Base-by-base conservation (phyloP, 2,797 vertebrate genomes). In the Pogonophryne albipinna region DNA sequence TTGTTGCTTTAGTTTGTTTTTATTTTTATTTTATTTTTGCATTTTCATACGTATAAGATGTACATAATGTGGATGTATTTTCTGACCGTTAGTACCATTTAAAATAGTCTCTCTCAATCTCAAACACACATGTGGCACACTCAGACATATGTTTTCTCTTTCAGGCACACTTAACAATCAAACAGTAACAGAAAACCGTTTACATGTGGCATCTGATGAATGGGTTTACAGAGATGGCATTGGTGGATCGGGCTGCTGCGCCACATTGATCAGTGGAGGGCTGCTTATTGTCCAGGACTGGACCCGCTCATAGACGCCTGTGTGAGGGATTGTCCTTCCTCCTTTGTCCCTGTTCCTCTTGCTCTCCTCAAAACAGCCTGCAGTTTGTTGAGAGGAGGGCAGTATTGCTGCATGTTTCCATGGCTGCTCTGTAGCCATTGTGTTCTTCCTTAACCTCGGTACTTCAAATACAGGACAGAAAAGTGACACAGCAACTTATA, bases 381-480 rank as follows among this genome's bases (percentile, higher is more conserved):
- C 59, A 9, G 79, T 46, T 15, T 8, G 17, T 12, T n/a, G 60
- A 75, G 85, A 77, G 79, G 83, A 86, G 83, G 77, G 70, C 79
- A 73, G 86, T 91, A 90, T 90, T 90, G 92, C 89, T 91, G 82
- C 79, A 82, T 80, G 82, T 74, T 60, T 87, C 80, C 74, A 77
- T 78, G 84, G 88, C 85, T 71, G 79, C 85, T 78, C 82, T 10
- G 19, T 58, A 76, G 76, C 85, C 80, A 71, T 61, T 20, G 66
- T 92, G 89, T 90, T 90, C 89, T 92, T 92, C 51, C 64, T 79
- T 92, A 80, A 88, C 84, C 85, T 86, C 80, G 1, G 69, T 61
- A 62, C 69, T 74, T 60, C 56, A 75, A 63, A 52, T 66, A 89
- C 74, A 6, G 57, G 61, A 86, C 72, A 65, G 57, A 81, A 83